Evolutionary conservation across 2,888 invertebrate species (phyloP), one percentile per base, ranked within the genome.

Genomic region (Strigamia crassipes): DNA sequence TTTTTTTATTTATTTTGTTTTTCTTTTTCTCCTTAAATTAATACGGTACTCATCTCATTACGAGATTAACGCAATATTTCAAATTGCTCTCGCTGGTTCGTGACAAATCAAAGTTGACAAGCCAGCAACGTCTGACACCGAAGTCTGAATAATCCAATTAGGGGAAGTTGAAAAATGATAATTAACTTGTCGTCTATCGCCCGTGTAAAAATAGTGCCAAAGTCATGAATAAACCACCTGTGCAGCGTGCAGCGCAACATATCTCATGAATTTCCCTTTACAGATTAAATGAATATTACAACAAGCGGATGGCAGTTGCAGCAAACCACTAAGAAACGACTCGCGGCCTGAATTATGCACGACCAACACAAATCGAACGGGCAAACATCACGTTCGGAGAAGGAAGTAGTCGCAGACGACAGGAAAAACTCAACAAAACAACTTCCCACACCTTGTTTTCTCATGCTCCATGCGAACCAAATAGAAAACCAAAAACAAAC

Each of bases 31-130:
- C 27, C 38, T 9, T 38, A 38, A 9, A 2, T 38, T 38, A 38
- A 10, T 38, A 38, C 27, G 18, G 18, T 61, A 23, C 21, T 61
- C 61, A 21, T n/a, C 61, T 61, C 23, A 61, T 61, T 61, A 61
- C 61, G 61, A 61, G 23, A 23, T 21, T 18, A 10, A 21, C 12
- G 61, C 61, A 61, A 61, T 61, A 61, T 61, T 61, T 15, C 61
- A 61, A 61, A 61, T 61, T 61, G 61, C 61, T 61, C 21, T 61
- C 18, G 73, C 31, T 73, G 73, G 73, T 31, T 73, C 73, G 73
- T 73, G 73, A 73, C 73, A 73, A 73, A 73, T 73, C 73, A 73
- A 73, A 73, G 73, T 73, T 73, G 73, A 73, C 73, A 73, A 73
- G 73, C 27, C 31, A 61, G 73, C 73, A n/a, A 12, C 27, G 73